These are phyloP conservation scores for Eretmocerus hayati DNA, from an alignment of 2,888 invertebrate genomes.

Conservation along the genomic window DNA sequence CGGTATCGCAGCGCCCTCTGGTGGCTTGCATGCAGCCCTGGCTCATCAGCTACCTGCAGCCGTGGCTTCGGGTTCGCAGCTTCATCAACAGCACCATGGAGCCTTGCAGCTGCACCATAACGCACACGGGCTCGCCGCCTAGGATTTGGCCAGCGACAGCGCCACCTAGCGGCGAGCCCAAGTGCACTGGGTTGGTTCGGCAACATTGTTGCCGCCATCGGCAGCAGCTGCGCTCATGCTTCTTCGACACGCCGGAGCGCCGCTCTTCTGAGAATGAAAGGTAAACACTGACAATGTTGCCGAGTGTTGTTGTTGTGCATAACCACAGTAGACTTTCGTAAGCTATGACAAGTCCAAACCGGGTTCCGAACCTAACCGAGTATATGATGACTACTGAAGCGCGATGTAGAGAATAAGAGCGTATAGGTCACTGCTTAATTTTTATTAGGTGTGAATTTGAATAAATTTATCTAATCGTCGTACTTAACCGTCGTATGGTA, in stretches of 20 bases:
- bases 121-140: conserved; percentile 43
- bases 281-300: not conserved
- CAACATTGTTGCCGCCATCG: no score
- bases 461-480: conserved; percentile 19
- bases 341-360: not conserved
- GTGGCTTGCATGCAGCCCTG: conserved; percentile 26
- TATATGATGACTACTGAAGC: not conserved
- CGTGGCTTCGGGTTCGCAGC: conserved; percentile 29
- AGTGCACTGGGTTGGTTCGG: no score
- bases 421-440: not conserved
- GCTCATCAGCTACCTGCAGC: conserved; percentile 33
- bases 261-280: no score
- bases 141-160: conserved; percentile 20
- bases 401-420: no score
- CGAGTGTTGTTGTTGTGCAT: no score
- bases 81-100: conserved; percentile 31
- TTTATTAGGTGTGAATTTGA: conserved; percentile 15
- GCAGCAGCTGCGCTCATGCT: no score
- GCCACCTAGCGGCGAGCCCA: no score
- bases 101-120: conserved; percentile 38
- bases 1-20: conserved; percentile 22
- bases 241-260: no score
- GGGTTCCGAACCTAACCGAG: not conserved
- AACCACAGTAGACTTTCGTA: no score
- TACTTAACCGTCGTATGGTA: conserved; percentile 16